phyloP scores from a whole-genome alignment of 2,797 vertebrate species.

The Dallia pectoralis region DNA sequence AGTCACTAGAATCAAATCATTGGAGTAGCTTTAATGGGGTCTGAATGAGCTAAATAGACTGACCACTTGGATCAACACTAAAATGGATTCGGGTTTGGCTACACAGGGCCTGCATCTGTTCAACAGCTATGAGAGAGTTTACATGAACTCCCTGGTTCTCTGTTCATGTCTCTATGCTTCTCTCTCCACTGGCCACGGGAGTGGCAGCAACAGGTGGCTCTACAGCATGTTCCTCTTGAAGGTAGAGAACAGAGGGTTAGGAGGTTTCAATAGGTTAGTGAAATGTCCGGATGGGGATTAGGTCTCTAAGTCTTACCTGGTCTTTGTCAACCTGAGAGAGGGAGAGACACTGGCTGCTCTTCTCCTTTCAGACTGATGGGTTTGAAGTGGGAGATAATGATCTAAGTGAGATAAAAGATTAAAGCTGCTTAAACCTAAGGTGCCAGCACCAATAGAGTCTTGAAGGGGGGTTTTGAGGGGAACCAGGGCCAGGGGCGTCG shows the following conservation, averaged over 20 bases:
- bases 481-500: slow-evolving; percentile 24
- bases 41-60: slow-evolving; percentile 69
- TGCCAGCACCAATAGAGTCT: background rate
- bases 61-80: slow-evolving; percentile 74
- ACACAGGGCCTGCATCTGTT: slow-evolving; percentile 65
- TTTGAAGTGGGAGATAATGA: slow-evolving; percentile 68
- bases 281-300: slow-evolving; percentile 59
- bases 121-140: slow-evolving; percentile 60
- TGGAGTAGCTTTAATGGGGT: slow-evolving; percentile 73
- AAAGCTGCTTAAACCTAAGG: slow-evolving; percentile 49
- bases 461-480: slow-evolving; percentile 23
- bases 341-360: slow-evolving; percentile 35
- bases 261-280: slow-evolving; percentile 15
- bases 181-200: slow-evolving; percentile 32
- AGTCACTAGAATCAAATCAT: slow-evolving; percentile 62
- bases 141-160: slow-evolving; percentile 59
- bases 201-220: slow-evolving; percentile 58
- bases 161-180: slow-evolving; percentile 30
- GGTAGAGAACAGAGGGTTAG: background rate
- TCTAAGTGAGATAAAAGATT: slow-evolving; percentile 56
- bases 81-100: slow-evolving; percentile 74
- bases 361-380: slow-evolving; percentile 9
- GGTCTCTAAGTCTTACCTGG: slow-evolving; percentile 40
- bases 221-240: slow-evolving; percentile 32
- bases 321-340: slow-evolving; percentile 41